phyloP scores from a whole-genome alignment of 2,113 vertebrate species.

The Burhinus oedicnemus region DNA sequence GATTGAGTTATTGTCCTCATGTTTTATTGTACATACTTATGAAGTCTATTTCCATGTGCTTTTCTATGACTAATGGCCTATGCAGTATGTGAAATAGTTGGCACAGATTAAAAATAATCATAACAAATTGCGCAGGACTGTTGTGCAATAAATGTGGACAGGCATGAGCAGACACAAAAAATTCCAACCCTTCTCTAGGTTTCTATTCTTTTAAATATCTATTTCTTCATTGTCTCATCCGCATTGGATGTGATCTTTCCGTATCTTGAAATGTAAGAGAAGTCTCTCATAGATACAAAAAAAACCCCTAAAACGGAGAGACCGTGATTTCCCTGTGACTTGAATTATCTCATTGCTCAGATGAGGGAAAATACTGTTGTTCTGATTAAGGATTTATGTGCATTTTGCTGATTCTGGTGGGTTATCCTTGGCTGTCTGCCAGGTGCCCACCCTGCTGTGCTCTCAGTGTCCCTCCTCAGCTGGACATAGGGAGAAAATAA shows the following conservation, averaged over 20 bases:
- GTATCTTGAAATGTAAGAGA: not conserved
- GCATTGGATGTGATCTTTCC: not conserved
- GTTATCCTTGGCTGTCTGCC: not conserved
- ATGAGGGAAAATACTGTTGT: not conserved
- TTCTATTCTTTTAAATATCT: accelerated
- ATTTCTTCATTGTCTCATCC: not conserved
- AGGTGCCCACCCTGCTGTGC: accelerated
- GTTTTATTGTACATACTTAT: not conserved
- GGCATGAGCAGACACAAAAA: not conserved
- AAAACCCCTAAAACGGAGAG: not conserved
- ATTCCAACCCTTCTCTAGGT: not conserved
- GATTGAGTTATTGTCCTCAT: not conserved
- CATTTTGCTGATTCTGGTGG: not conserved
- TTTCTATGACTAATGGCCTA: not conserved
- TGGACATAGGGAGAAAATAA: not conserved
- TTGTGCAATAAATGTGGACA: not conserved
- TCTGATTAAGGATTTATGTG: not conserved
- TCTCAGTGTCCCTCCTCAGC: not conserved
- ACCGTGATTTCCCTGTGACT: not conserved
- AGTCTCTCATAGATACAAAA: not conserved
- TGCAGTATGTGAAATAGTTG: not conserved
- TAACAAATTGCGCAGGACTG: not conserved
- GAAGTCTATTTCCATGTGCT: not conserved
- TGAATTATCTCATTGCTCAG: not conserved
- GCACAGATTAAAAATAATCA: not conserved